phyloP scores from a whole-genome alignment of 2,113 vertebrate genomes.

The Macrotus californicus region DNA sequence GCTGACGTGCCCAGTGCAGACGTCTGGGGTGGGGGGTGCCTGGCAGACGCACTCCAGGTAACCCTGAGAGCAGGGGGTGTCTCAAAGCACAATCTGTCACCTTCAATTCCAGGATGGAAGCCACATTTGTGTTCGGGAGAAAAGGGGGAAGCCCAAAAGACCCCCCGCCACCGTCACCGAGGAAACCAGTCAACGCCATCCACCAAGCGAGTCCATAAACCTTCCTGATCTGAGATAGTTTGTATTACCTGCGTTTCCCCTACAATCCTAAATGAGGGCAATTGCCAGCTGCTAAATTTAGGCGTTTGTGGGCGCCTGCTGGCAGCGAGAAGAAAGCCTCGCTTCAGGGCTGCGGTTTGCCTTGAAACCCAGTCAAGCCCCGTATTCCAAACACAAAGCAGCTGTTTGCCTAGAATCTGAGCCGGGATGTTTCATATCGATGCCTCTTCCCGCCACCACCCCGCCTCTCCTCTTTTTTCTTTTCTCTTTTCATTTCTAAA shows the following conservation, averaged over 20 bases:
- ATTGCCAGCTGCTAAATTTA: slow-evolving; percentile 83
- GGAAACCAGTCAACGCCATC: background rate
- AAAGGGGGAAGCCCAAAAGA: background rate
- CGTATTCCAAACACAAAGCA: slow-evolving; percentile 83
- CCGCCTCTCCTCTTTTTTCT: background rate
- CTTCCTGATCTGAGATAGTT: slow-evolving; percentile 39
- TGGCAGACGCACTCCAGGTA: background rate
- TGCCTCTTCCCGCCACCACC: background rate
- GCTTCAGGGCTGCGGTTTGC: slow-evolving; percentile 79
- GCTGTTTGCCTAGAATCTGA: slow-evolving; percentile 78
- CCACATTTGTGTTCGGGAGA: background rate
- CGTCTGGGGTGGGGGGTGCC: rapidly evolving
- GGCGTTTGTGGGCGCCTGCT: slow-evolving; percentile 78
- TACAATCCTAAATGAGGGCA: slow-evolving; percentile 67
- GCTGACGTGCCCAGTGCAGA: rapidly evolving
- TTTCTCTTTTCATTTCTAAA: slow-evolving; percentile 40
- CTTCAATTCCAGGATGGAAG: slow-evolving; percentile 33
- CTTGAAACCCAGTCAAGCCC: slow-evolving; percentile 81
- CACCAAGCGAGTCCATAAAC: slow-evolving; percentile 29
- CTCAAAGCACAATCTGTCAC: background rate
- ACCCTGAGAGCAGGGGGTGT: background rate
- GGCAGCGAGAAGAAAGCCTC: slow-evolving; percentile 75
- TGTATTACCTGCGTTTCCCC: slow-evolving; percentile 67
- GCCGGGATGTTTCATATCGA: slow-evolving; percentile 24
- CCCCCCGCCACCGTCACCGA: background rate